A percentile compares a stretch with the other conserved stretches of the same genome.
Conservation (phyloP, 1,140 invertebrate genomes). For the Pararge aegeria region DNA sequence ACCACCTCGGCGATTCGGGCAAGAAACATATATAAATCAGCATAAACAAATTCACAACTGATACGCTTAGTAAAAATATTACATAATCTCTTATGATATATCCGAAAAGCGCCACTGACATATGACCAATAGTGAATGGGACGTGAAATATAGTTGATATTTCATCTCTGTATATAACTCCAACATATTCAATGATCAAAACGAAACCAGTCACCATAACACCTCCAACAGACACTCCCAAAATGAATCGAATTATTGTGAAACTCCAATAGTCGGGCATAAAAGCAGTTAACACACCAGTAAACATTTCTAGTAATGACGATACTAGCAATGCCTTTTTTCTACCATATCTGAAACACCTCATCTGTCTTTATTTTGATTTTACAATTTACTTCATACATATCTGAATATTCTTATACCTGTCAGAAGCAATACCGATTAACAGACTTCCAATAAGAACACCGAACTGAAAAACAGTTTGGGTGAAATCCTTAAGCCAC, state of each 20-base stretch:
- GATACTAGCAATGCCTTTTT: slow-evolving; percentile 80
- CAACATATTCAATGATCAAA: slow-evolving; percentile 77
- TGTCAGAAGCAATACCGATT: slow-evolving; percentile 71
- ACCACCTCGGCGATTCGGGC: slow-evolving; percentile 86
- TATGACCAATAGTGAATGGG: slow-evolving; percentile 80
- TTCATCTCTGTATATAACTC: slow-evolving; percentile 78
- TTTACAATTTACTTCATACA: not conserved
- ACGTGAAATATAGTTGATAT: slow-evolving; percentile 81
- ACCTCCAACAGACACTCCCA: slow-evolving; percentile 81
- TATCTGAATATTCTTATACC: slow-evolving; percentile 33
- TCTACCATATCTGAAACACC: slow-evolving; percentile 80
- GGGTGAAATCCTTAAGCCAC: slow-evolving; percentile 84
- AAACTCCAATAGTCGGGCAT: slow-evolving; percentile 83
- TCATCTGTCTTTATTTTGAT: not conserved
- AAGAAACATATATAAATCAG: slow-evolving; percentile 82
- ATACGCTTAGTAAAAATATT: slow-evolving; percentile 79
- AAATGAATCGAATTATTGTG: slow-evolving; percentile 80
- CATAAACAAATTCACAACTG: slow-evolving; percentile 75
- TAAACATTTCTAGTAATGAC: slow-evolving; percentile 80
- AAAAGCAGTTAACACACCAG: slow-evolving; percentile 81
- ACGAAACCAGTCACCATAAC: slow-evolving; percentile 82
- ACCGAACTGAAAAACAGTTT: slow-evolving; percentile 77
- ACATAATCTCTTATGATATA: slow-evolving; percentile 80
- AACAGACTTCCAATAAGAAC: slow-evolving; percentile 63
- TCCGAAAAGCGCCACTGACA: slow-evolving; percentile 77